Evolutionary conservation across 1,140 invertebrate species (phyloP), one percentile per base, ranked within the genome.

Genomic region (Ceratosolen fusciceps): DNA sequence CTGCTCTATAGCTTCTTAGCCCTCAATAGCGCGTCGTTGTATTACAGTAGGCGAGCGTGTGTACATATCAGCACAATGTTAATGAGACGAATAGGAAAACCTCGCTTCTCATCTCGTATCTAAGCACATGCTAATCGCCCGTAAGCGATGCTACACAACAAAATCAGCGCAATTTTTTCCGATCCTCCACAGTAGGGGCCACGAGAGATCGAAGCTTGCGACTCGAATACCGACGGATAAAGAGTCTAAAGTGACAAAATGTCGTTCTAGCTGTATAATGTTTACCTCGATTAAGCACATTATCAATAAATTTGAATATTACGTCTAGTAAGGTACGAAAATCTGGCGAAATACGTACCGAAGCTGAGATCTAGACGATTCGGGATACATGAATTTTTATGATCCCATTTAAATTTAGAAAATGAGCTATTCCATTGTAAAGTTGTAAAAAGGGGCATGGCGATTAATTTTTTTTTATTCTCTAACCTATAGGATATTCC

Each of bases 41-140:
- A 79, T 79, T 79, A 73, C 73, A 56, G 26, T 62, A 77, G 67
- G 49, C 77, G 39, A 47, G 74, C 79, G 77, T 76, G 79, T 80
- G 74, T 80, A 81, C 80, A 74, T 81, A 80, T 68, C 70, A 58
- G 68, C 49, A 77, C 74, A 77, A 81, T 81, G 80, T 81, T 77
- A 81, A 81, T 81, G 74, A 81, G 80, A 74, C 16, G 79, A 80
- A 77, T 80, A 80, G 68, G 56, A 74, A 72, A 65, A 80, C 73
- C 79, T 76, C 58, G 74, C 67, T 76, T 67, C 79, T 80, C 79
- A 80, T 80, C 79, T 80, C 74, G 79, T 77, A 80, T 76, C 79
- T 80, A 80, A 80, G 77, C 79, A 80, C 79, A 80, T 80, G 79
- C 77, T 80, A 77, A 80, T 80, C 74, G 71, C 29, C 37, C 26